Percentiles rank a stretch among this genome's conserved stretches.
Evolutionary conservation across 2,888 invertebrate genomes (phyloP).

Genomic region (Sepiola atlantica): DNA sequence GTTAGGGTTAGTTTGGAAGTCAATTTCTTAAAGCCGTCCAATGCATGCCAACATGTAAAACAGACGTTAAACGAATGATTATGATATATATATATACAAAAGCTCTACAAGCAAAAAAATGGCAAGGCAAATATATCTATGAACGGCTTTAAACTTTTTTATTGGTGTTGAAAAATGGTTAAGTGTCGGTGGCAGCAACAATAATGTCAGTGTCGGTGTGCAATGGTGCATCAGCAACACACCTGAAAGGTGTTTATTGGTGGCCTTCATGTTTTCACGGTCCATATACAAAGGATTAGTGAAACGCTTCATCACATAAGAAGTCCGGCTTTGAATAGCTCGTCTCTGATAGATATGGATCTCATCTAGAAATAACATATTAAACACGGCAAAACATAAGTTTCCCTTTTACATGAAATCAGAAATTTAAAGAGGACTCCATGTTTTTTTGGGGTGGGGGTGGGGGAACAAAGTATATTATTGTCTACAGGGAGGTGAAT

Average conservation of each 20-base stretch:
- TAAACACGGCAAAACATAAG: not conserved
- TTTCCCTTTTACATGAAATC: not conserved
- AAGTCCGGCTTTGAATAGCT: not conserved
- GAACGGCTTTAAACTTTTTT: no score
- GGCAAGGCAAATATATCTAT: no score
- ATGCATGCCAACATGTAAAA: no score
- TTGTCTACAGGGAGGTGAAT: no score
- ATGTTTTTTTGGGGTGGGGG: no score
- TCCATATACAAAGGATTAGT: not conserved
- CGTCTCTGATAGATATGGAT: slow-evolving; percentile 24
- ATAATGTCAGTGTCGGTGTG: not conserved
- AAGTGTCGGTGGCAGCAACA: not conserved
- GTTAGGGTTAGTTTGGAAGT: no score
- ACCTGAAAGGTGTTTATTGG: not conserved
- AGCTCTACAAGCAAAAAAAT: no score
- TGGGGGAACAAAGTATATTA: no score
- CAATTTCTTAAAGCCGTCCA: no score
- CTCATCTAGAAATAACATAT: slow-evolving; percentile 12
- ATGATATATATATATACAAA: no score
- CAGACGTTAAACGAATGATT: no score
- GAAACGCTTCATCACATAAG: not conserved
- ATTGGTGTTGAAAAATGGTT: not conserved
- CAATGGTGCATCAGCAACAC: not conserved
- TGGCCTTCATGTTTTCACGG: not conserved
- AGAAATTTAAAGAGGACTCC: not conserved